Evolutionary conservation across 2,797 vertebrate species (phyloP).

Genomic region (Enteromius paludinosus): DNA sequence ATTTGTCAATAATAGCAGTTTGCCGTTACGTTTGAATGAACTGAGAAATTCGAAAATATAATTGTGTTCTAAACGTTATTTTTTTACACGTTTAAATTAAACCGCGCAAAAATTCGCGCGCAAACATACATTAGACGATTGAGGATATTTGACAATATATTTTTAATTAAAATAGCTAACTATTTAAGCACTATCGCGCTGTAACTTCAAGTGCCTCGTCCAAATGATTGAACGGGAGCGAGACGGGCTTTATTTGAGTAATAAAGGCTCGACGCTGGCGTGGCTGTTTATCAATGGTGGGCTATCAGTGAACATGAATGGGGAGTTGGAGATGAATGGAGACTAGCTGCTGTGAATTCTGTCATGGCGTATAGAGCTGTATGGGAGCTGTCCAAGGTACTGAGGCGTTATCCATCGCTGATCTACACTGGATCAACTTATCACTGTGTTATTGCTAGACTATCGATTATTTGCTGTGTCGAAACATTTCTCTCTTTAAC

Average conservation of each 20-base stretch:
- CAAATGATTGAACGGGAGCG: background rate
- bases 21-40: background rate
- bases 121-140: background rate
- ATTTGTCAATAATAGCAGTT: background rate
- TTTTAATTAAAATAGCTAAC: background rate
- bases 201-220: background rate
- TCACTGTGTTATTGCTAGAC: background rate
- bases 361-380: conserved; percentile 48
- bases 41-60: background rate
- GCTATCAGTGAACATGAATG: conserved; percentile 60
- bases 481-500: background rate
- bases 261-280: conserved; percentile 25
- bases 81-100: background rate
- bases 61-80: background rate
- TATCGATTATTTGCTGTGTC: background rate
- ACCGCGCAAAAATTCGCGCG: conserved; percentile 19
- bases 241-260: conserved; percentile 17
- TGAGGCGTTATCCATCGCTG: conserved; percentile 56
- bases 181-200: background rate
- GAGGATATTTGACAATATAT: background rate
- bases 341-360: conserved; percentile 42
- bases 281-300: conserved; percentile 59
- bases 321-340: conserved; percentile 60
- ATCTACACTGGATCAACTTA: background rate
- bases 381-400: conserved; percentile 74